These are phyloP conservation scores for Agonopterix heracliana DNA, from an alignment of 2,888 invertebrate species.

Conservation along the genomic window DNA sequence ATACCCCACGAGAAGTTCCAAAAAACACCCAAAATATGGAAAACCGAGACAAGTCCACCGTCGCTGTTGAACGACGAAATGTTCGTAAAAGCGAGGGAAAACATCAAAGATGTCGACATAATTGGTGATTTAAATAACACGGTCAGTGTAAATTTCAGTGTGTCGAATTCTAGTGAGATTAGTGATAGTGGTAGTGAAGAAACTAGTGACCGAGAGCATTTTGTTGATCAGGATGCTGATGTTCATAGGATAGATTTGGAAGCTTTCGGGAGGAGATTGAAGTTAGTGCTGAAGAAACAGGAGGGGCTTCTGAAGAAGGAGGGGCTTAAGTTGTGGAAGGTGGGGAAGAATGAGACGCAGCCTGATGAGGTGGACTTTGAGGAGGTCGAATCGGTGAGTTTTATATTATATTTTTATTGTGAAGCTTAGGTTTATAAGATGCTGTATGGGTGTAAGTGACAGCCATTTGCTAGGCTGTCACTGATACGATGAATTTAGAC, in stretches of 20 bases:
- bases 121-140: conserved; percentile 63
- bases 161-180: conserved; percentile 54
- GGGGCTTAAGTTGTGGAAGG: conserved; percentile 88
- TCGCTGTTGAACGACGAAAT: conserved; percentile 64
- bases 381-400: conserved; percentile 83
- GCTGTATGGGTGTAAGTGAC: too few relatives aligned
- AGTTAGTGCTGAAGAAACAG: conserved; percentile 84
- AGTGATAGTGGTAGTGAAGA: conserved; percentile 35
- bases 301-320: conserved; percentile 86
- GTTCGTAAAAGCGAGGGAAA: conserved; percentile 53
- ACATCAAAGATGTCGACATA: conserved; percentile 59
- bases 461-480: too few relatives aligned
- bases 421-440: too few relatives aligned
- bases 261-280: conserved; percentile 87
- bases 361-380: conserved; percentile 88
- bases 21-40: conserved; percentile 33
- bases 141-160: conserved; percentile 59
- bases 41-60: conserved; percentile 46
- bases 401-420: not conserved
- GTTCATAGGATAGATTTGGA: conserved; percentile 82
- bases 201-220: conserved; percentile 28
- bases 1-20: conserved; percentile 56
- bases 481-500: too few relatives aligned
- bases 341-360: conserved; percentile 84
- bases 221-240: conserved; percentile 59